Conservation (phyloP, 2,797 vertebrate species). For the Sphenopsis melanotis region DNA sequence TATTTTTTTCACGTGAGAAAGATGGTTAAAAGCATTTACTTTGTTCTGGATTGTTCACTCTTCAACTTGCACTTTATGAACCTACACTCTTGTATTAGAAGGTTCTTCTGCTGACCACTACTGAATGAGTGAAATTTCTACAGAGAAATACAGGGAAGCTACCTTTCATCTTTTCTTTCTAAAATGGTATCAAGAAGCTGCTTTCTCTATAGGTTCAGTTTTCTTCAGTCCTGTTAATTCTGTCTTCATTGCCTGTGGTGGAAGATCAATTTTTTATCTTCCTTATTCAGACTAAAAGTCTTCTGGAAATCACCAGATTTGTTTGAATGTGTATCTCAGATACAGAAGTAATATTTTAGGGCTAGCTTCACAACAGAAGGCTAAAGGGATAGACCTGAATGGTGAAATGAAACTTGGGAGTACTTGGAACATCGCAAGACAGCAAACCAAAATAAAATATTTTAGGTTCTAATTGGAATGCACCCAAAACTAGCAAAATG, state of each 20-base stretch:
- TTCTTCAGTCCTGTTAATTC: background rate
- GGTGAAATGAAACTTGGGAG: conserved; percentile 36
- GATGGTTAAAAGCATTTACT: background rate
- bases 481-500: conserved; percentile 27
- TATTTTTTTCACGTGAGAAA: background rate
- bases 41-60: background rate
- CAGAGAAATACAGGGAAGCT: background rate
- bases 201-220: background rate
- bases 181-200: background rate
- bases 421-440: background rate
- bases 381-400: background rate
- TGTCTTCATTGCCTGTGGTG: background rate
- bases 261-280: background rate
- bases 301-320: conserved; percentile 30
- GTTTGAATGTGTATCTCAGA: background rate
- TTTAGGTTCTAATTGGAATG: conserved; percentile 31
- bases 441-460: background rate
- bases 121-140: background rate
- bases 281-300: background rate
- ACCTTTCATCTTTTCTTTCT: background rate
- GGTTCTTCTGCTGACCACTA: background rate
- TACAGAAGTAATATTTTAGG: background rate
- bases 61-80: background rate
- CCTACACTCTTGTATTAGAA: background rate
- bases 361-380: background rate